Conservation (phyloP, 1,140 invertebrate species). For the Drosophila pseudoobscura region DNA sequence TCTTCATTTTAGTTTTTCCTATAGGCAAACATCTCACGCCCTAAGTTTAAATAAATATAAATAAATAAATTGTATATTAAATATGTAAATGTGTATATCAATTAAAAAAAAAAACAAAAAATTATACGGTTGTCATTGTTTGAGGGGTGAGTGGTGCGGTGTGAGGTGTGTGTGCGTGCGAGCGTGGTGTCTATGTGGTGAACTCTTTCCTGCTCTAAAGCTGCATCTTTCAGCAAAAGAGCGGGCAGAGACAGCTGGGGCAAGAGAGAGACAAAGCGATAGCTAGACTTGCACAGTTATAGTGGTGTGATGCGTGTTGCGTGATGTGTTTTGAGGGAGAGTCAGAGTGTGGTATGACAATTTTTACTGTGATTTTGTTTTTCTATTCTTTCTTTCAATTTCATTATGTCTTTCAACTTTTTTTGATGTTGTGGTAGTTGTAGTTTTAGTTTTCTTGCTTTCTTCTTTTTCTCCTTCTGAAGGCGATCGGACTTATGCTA, state of each 20-base stretch:
- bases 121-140: conserved; percentile 71
- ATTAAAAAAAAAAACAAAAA: conserved; percentile 75
- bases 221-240: too few relatives aligned
- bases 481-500: conserved; percentile 85
- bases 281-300: conserved; percentile 18
- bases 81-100: conserved; percentile 57
- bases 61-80: conserved; percentile 80
- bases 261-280: conserved; percentile 49
- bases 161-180: conserved; percentile 14
- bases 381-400: conserved; percentile 59
- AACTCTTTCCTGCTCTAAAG: too few relatives aligned
- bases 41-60: conserved; percentile 80
- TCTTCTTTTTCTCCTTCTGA: conserved; percentile 3
- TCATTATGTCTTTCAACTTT: neutral
- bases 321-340: conserved; percentile 9
- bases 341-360: conserved; percentile 40
- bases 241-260: conserved; percentile 23
- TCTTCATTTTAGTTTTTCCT: conserved; percentile 16
- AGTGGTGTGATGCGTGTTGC: conserved; percentile 19
- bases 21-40: conserved; percentile 57
- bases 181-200: conserved; percentile 9
- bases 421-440: conserved; percentile 3
- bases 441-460: conserved; percentile 11
- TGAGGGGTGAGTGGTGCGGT: conserved; percentile 12
- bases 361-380: conserved; percentile 65